Conservation (phyloP, 2,888 invertebrate genomes). For the Nemotelus nigrinus region DNA sequence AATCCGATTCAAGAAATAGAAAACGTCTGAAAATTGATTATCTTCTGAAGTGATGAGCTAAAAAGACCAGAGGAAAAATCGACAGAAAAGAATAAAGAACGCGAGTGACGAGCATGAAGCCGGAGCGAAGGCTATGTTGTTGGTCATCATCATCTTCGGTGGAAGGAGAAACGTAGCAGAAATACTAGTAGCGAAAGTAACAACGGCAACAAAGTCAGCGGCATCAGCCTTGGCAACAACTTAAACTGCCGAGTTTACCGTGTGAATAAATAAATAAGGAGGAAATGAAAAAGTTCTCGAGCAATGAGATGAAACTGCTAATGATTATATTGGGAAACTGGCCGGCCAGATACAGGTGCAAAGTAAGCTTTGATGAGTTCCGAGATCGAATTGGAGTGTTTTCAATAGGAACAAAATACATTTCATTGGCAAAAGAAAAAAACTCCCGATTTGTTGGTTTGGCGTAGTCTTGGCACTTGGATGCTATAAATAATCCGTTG, state of each 20-base stretch:
- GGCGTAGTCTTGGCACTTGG: neutral
- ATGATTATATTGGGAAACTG: conserved; percentile 21
- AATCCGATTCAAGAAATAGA: neutral
- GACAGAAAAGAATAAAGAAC: neutral
- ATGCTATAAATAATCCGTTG: too few relatives aligned
- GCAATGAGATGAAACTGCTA: conserved; percentile 18
- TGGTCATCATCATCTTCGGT: conserved; percentile 5
- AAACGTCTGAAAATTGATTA: conserved; percentile 28
- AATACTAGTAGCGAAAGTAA: neutral
- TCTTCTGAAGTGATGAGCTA: conserved; percentile 23
- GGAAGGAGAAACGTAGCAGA: neutral
- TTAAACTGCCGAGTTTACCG: neutral
- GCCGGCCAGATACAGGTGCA: conserved; percentile 33
- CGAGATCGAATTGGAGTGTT: conserved; percentile 14
- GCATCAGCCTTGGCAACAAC: neutral
- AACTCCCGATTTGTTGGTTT: neutral
- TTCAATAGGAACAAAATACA: neutral
- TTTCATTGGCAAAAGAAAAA: neutral
- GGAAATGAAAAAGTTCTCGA: conserved; percentile 24
- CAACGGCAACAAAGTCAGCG: neutral
- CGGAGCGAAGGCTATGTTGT: neutral
- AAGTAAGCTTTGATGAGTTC: conserved; percentile 30
- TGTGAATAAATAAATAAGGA: conserved; percentile 16
- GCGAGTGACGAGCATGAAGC: neutral
- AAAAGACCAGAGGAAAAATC: conserved; percentile 9